phyloP scores from a whole-genome alignment of 2,888 invertebrate genomes.

The Xestobium rufovillosum region DNA sequence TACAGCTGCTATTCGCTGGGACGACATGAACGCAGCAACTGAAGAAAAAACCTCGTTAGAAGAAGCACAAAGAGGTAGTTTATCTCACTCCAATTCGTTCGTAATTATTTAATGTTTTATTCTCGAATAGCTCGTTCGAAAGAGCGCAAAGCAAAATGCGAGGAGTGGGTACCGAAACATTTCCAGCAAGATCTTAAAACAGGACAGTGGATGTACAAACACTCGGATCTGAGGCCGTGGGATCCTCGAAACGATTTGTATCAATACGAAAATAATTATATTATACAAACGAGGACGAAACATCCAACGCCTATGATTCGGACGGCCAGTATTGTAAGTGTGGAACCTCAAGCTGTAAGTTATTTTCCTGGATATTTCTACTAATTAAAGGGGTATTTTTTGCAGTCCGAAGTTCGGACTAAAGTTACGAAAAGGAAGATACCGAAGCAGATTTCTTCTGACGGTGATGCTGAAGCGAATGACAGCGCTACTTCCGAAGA shows the following conservation, averaged over 20 bases:
- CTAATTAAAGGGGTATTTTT: conserved; percentile 40
- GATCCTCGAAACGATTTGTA: conserved; percentile 76
- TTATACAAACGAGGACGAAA: conserved; percentile 69
- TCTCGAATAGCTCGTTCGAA: conserved; percentile 57
- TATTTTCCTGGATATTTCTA: conserved; percentile 8
- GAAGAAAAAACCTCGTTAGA: conserved; percentile 86
- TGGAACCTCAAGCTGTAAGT: conserved; percentile 46
- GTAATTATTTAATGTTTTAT: too few species aligned
- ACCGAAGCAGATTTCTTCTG: conserved; percentile 46
- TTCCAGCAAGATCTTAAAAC: conserved; percentile 57
- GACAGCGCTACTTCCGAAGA: conserved; percentile 41
- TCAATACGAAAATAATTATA: conserved; percentile 78
- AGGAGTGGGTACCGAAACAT: conserved; percentile 65
- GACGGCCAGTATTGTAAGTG: conserved; percentile 62
- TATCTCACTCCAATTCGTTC: background rate
- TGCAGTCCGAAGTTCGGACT: conserved; percentile 43
- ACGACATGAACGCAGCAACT: conserved; percentile 84
- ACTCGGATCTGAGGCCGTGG: conserved; percentile 81
- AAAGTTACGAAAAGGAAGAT: conserved; percentile 46
- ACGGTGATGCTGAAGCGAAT: conserved; percentile 42
- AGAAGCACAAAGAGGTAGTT: conserved; percentile 65
- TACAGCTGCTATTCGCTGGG: conserved; percentile 71
- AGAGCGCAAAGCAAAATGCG: conserved; percentile 56
- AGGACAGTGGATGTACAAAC: conserved; percentile 63
- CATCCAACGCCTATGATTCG: conserved; percentile 69